Evolutionary conservation across 2,797 vertebrate species (phyloP).

Genomic region (Acipenser oxyrinchus): DNA sequence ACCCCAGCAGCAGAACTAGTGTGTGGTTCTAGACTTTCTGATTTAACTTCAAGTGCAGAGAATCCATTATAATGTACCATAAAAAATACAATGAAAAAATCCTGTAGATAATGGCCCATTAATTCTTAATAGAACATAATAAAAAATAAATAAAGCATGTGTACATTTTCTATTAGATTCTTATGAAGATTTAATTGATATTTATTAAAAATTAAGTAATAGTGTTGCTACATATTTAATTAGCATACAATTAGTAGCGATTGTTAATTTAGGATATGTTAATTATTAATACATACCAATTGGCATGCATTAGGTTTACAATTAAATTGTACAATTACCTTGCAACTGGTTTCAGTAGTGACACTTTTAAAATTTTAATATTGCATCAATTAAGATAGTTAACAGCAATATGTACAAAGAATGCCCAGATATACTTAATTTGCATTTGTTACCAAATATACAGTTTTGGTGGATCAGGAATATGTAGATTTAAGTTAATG

Average conservation of each 20-base stretch:
- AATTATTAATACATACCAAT: conserved; percentile 31
- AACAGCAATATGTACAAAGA: conserved; percentile 30
- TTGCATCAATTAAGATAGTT: conserved; percentile 43
- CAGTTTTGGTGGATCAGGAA: too few relatives aligned
- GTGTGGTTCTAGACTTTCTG: too few relatives aligned
- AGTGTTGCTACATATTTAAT: conserved; percentile 46
- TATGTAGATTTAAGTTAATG: too few relatives aligned
- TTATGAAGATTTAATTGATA: conserved; percentile 21
- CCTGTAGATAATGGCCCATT: neutral
- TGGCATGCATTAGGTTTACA: conserved; percentile 28
- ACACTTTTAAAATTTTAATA: conserved; percentile 42
- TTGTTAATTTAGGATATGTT: conserved; percentile 28
- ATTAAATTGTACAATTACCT: conserved; percentile 27
- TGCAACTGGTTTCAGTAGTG: conserved; percentile 43
- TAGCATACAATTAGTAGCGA: conserved; percentile 39
- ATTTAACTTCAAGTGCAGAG: too few relatives aligned
- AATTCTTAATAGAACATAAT: conserved; percentile 3
- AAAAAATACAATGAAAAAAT: too few relatives aligned
- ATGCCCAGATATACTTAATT: conserved; percentile 3
- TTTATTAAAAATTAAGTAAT: conserved; percentile 45
- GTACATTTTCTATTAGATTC: conserved; percentile 13
- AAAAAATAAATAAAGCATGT: neutral
- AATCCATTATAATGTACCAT: neutral
- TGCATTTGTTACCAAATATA: too few relatives aligned
- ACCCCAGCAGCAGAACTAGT: too few relatives aligned